These are phyloP conservation scores for Syncerus caffer DNA, from an alignment of 2,797 vertebrate species.

Conservation along the genomic window DNA sequence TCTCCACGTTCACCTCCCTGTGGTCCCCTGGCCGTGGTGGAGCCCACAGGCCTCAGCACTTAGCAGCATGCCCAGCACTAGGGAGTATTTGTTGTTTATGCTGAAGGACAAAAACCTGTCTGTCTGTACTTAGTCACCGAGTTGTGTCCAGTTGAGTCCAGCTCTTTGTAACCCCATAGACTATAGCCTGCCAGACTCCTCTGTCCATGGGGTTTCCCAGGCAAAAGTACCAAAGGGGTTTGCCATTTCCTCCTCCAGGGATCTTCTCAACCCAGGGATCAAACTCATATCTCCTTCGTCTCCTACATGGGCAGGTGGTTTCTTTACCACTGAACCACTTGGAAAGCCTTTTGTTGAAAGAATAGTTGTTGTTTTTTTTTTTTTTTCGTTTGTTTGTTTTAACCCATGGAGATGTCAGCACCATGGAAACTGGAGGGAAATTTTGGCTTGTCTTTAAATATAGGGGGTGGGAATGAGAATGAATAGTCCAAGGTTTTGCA, in stretches of 20 bases:
- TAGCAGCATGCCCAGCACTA: too few species aligned
- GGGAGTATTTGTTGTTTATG: neutral
- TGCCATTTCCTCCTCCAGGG: neutral
- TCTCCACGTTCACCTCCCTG: neutral
- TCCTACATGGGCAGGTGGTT: neutral
- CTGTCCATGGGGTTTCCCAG: neutral
- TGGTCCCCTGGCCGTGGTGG: rapidly evolving
- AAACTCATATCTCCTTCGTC: neutral
- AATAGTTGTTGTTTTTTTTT: neutral
- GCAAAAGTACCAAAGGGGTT: neutral
- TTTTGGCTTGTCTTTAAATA: neutral
- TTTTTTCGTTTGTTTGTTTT: neutral
- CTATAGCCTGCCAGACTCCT: neutral
- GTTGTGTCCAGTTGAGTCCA: neutral
- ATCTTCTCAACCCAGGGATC: neutral
- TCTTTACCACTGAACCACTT: neutral
- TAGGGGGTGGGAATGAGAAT: neutral
- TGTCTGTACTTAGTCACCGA: neutral
- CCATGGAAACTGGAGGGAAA: neutral
- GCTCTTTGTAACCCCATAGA: neutral
- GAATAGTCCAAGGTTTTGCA: neutral
- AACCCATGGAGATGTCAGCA: neutral
- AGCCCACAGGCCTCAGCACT: neutral
- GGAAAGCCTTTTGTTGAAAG: neutral
- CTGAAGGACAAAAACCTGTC: neutral